Conservation (phyloP, 2,888 invertebrate genomes). For the Gibbula magus region DNA sequence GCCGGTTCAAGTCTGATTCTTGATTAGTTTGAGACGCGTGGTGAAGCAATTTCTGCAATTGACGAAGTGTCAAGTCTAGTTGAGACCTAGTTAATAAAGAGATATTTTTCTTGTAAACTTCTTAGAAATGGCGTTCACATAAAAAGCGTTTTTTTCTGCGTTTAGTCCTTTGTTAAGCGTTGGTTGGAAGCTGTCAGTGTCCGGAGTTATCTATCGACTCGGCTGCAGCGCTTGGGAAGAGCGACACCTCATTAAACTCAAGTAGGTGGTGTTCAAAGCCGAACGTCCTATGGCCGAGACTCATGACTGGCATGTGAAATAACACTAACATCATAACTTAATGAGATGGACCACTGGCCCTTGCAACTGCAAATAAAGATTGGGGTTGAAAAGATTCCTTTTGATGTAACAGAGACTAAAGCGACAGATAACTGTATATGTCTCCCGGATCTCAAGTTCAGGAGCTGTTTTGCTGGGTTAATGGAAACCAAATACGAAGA, state of each 20-base stretch:
- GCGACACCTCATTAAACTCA: constrained; percentile 23
- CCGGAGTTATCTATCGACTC: constrained; percentile 14
- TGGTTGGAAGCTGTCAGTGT: constrained; percentile 9
- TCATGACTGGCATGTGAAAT: constrained; percentile 18
- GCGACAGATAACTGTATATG: neutral
- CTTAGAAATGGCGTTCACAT: constrained; percentile 14
- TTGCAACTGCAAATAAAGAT: neutral
- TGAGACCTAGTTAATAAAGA: constrained; percentile 9
- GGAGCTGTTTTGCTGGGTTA: constrained; percentile 1
- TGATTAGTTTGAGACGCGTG: neutral
- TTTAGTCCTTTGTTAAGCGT: constrained; percentile 1
- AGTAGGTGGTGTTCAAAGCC: constrained; percentile 14
- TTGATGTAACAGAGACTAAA: constrained; percentile 1
- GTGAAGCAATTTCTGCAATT: neutral
- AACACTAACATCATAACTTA: constrained; percentile 23
- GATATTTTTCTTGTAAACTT: constrained; percentile 23
- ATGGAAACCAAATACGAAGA: neutral
- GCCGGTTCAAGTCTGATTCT: neutral
- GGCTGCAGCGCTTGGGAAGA: neutral
- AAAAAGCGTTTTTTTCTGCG: constrained; percentile 4
- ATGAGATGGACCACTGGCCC: neutral
- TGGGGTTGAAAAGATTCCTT: neutral
- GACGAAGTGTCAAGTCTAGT: neutral
- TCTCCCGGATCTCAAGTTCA: neutral
- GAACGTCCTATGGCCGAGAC: constrained; percentile 2